Evolutionary conservation across 2,888 invertebrate genomes (phyloP).

Genomic region (Mythimna ferrago): DNA sequence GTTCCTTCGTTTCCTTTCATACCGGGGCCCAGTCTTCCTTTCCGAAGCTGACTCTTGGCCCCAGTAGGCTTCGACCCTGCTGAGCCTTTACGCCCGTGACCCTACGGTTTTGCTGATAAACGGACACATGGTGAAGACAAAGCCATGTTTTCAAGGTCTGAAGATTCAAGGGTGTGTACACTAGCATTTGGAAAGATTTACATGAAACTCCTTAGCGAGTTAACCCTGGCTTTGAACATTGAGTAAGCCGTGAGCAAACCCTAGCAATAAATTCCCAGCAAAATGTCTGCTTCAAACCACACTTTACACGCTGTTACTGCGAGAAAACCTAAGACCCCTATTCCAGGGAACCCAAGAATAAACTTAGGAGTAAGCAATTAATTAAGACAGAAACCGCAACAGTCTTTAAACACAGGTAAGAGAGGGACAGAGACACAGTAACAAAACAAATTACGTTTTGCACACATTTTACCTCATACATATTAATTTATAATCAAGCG

Average conservation of each 20-base stretch:
- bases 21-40: too few species aligned
- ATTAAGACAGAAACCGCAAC: slow-evolving; percentile 42
- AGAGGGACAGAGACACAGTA: slow-evolving; percentile 31
- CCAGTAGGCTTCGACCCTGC: too few species aligned
- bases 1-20: too few species aligned
- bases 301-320: slow-evolving; percentile 20
- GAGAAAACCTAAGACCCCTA: slow-evolving; percentile 28
- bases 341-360: slow-evolving; percentile 24
- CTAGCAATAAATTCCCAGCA: slow-evolving; percentile 10
- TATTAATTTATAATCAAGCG: slow-evolving; percentile 58
- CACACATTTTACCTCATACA: slow-evolving; percentile 47
- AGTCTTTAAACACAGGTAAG: slow-evolving; percentile 26
- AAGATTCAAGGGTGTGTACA: neutral
- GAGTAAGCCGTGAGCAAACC: neutral
- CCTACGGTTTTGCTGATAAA: too few species aligned
- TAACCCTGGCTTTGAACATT: neutral
- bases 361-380: slow-evolving; percentile 39
- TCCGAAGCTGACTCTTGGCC: too few species aligned
- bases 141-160: neutral
- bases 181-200: neutral
- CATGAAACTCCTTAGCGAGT: neutral
- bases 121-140: too few species aligned
- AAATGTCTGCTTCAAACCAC: slow-evolving; percentile 36
- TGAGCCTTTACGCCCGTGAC: too few species aligned
- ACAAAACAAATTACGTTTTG: slow-evolving; percentile 47